A percentile compares a stretch with the other conserved stretches of the same genome.
Conservation (phyloP, 2,113 vertebrate genomes). For the Copsychus sechellarum region DNA sequence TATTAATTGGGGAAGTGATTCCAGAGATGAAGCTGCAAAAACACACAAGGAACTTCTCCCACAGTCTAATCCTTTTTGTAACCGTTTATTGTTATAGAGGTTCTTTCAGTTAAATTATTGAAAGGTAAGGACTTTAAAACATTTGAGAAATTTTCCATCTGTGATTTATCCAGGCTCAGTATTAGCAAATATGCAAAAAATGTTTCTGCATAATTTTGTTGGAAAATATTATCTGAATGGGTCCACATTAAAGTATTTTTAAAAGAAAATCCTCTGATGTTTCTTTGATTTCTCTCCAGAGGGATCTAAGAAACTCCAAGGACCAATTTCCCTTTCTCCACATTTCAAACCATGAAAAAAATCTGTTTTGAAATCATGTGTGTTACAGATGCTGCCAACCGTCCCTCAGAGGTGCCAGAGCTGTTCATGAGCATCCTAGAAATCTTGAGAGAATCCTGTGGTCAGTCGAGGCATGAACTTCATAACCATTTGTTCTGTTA, state of each 20-base stretch:
- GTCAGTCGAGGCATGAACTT: background rate
- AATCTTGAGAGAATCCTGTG: background rate
- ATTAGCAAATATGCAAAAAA: background rate
- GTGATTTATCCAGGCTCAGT: background rate
- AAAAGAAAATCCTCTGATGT: background rate
- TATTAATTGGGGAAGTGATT: background rate
- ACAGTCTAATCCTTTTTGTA: background rate
- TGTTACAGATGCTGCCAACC: rapidly evolving
- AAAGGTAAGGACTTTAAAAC: background rate
- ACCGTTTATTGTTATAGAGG: background rate
- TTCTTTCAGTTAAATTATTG: background rate
- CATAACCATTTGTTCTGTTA: background rate
- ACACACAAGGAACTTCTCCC: background rate
- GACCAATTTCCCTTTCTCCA: background rate
- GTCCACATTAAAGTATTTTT: background rate
- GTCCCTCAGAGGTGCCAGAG: background rate
- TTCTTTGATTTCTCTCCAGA: background rate
- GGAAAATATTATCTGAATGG: background rate
- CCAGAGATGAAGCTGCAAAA: background rate
- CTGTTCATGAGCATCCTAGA: background rate
- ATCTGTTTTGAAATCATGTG: background rate
- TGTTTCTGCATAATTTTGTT: background rate
- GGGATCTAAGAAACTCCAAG: background rate
- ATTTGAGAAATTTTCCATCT: background rate
- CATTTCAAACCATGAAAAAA: background rate